phyloP scores from a whole-genome alignment of 2,888 invertebrate species.

The Phortica magna region DNA sequence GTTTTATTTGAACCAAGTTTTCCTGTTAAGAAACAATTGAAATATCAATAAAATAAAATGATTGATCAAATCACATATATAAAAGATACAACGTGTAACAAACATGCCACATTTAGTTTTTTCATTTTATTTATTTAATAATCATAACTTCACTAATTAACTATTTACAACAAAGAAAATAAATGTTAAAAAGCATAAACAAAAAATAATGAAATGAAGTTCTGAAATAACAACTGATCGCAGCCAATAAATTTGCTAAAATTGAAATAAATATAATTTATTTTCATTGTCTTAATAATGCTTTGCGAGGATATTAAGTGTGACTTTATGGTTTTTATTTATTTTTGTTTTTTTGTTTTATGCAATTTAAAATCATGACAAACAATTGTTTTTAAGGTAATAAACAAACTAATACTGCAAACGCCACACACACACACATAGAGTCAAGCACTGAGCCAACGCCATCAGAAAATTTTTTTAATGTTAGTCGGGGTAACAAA shows the following conservation, averaged over 20 bases:
- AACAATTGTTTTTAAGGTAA: background rate
- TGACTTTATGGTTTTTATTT: background rate
- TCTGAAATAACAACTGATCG: constrained; percentile 9
- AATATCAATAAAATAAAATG: background rate
- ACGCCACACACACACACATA: background rate
- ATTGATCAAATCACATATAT: background rate
- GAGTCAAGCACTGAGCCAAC: background rate
- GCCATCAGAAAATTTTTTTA: background rate
- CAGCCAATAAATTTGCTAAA: constrained; percentile 5
- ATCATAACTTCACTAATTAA: background rate
- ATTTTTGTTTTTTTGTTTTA: background rate
- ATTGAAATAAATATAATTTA: background rate
- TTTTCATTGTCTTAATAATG: constrained; percentile 53
- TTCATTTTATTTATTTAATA: constrained; percentile 24
- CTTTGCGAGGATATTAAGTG: constrained; percentile 59
- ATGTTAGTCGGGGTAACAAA: constrained; percentile 54
- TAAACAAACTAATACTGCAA: constrained; percentile 23
- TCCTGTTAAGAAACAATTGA: constrained; percentile 50
- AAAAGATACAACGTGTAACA: background rate
- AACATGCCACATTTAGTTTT: constrained; percentile 6
- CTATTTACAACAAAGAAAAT: constrained; percentile 8
- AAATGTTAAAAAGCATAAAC: constrained; percentile 13
- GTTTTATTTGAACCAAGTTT: constrained; percentile 56
- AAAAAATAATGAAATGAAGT: constrained; percentile 11
- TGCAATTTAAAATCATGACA: background rate